Conservation (phyloP, 1,140 invertebrate genomes). For the Pogonus chalceus region DNA sequence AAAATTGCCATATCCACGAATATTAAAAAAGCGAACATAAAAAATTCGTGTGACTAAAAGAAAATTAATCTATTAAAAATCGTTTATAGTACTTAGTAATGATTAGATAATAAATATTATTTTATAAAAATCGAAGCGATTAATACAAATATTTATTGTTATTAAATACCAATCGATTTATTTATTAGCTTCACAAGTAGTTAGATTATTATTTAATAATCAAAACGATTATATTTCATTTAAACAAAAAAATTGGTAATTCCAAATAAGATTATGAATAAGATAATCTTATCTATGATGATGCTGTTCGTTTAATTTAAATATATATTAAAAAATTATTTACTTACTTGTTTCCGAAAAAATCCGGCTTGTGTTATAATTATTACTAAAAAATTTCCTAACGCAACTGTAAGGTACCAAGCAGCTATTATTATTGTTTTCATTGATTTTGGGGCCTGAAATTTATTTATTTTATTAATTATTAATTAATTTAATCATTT, state of each 20-base stretch:
- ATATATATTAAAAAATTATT: neutral
- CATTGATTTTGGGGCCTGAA: constrained; percentile 43
- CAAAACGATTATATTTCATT: neutral
- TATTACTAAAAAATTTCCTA: constrained; percentile 74
- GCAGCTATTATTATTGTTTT: constrained; percentile 69
- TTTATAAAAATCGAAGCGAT: constrained; percentile 9
- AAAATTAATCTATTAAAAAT: constrained; percentile 8
- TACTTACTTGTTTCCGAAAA: constrained; percentile 52
- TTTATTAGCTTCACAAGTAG: no score
- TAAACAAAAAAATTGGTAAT: neutral
- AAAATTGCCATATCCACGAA: constrained; percentile 32
- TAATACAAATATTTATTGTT: constrained; percentile 3
- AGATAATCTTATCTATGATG: no score
- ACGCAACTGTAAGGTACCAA: constrained; percentile 68
- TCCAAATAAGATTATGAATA: no score
- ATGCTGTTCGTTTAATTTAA: neutral
- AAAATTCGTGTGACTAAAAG: constrained; percentile 33
- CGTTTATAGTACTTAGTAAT: no score
- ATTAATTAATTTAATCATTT: neutral
- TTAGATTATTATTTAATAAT: no score
- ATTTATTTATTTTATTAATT: neutral
- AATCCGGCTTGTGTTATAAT: constrained; percentile 59
- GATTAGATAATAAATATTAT: no score
- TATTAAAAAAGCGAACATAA: constrained; percentile 30
- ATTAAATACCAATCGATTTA: neutral